phyloP scores from a whole-genome alignment of 2,888 invertebrate species.

The Pristionchus mayeri region DNA sequence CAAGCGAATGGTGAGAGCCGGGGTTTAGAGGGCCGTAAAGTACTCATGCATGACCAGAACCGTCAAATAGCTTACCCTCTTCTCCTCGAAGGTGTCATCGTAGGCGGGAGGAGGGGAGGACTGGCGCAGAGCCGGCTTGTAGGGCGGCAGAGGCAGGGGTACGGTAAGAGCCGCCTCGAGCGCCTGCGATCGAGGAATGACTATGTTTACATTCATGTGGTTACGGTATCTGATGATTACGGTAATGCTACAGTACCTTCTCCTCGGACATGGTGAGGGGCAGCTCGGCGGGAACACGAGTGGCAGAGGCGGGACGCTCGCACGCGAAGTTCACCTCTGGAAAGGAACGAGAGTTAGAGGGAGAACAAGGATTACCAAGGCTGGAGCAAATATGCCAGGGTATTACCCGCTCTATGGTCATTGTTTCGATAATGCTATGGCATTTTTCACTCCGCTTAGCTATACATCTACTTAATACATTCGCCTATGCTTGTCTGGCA shows the following conservation, averaged over 20 bases:
- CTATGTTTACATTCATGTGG: background rate
- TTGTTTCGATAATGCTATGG: too few relatives aligned
- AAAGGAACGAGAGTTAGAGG: background rate
- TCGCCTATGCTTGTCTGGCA: too few relatives aligned
- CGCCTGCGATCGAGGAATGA: constrained; percentile 12
- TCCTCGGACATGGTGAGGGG: background rate
- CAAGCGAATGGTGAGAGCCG: background rate
- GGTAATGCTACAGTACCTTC: constrained; percentile 31
- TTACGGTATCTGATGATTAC: background rate
- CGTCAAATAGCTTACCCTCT: background rate
- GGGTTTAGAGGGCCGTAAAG: background rate
- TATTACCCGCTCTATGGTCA: too few relatives aligned
- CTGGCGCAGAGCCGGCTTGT: constrained; percentile 45
- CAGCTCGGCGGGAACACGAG: background rate
- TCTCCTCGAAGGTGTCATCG: constrained; percentile 46
- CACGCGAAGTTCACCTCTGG: constrained; percentile 46
- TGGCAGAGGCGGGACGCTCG: background rate
- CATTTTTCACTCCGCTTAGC: too few relatives aligned
- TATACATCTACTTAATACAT: too few relatives aligned
- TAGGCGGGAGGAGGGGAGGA: constrained; percentile 39
- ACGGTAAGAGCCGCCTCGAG: constrained; percentile 23
- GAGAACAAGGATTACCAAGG: too few relatives aligned
- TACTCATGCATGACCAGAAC: background rate
- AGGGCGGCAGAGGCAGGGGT: constrained; percentile 31
- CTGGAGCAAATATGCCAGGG: too few relatives aligned